Conservation (phyloP, 2,888 invertebrate genomes). For the Xanthostigma xanthostigma region DNA sequence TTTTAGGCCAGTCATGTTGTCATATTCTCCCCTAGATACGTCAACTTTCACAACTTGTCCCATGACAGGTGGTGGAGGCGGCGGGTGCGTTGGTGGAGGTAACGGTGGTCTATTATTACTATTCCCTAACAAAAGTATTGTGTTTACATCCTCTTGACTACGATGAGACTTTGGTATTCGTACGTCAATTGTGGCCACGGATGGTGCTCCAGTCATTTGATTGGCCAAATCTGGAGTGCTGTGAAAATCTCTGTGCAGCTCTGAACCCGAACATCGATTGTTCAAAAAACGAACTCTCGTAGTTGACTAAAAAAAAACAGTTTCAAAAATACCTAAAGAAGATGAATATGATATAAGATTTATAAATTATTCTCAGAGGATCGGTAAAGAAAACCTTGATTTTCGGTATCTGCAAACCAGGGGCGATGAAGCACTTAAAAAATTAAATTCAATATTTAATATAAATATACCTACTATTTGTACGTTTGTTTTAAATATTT, state of each 20-base stretch:
- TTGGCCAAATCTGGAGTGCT: constrained; percentile 74
- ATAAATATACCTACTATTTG: too few relatives aligned
- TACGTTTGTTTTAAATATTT: too few relatives aligned
- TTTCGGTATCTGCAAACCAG: too few relatives aligned
- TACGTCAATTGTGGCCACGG: constrained; percentile 13
- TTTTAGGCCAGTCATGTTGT: constrained; percentile 2
- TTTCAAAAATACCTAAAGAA: too few relatives aligned
- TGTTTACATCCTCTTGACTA: constrained; percentile 55
- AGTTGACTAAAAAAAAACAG: constrained; percentile 29
- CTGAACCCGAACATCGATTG: constrained; percentile 29
- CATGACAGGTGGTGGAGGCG: constrained; percentile 51
- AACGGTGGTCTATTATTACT: constrained; percentile 32
- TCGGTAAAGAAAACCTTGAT: too few relatives aligned
- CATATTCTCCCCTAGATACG: constrained; percentile 27
- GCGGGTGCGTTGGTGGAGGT: constrained; percentile 69
- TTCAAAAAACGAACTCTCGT: constrained; percentile 34
- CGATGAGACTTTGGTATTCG: constrained; percentile 36
- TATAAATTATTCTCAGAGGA: too few relatives aligned
- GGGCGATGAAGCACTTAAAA: too few relatives aligned
- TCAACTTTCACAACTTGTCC: constrained; percentile 57
- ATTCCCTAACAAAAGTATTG: constrained; percentile 17
- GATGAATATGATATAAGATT: too few relatives aligned
- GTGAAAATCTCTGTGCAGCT: constrained; percentile 69
- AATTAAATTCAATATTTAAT: too few relatives aligned
- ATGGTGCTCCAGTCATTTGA: constrained; percentile 21